Evolutionary conservation across 2,113 vertebrate species (phyloP), one percentile per base, ranked within the genome.

Genomic region (Pelodiscus sinensis): DNA sequence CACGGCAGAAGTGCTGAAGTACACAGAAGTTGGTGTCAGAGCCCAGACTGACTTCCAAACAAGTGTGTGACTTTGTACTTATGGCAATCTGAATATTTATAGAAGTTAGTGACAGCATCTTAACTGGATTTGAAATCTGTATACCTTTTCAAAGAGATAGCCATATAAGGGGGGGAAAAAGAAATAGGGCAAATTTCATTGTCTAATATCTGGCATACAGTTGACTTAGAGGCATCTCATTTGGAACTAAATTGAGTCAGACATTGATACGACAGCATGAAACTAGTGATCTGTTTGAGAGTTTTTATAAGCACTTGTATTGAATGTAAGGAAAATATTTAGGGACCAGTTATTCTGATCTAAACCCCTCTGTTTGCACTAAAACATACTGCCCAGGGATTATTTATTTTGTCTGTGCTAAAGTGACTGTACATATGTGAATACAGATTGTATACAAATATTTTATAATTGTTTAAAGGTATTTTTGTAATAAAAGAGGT

Each of bases 401-500:
- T 68, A 8, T 94, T 97, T 95, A 95, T 95, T 93, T 90, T 87
- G 44, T 68, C 95, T 95, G 94, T 95, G 84, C 96, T 55, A 2
- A 86, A 14, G 86, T 94, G 85, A 79, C 55, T 78, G 2, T 95
- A 73, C 83, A 86, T 94, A 82, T 91, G 38, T 95, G 77, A 91
- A 79, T 96, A 93, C 84, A 88, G 55, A 77, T 3, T 85, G 52
- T 88, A 92, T 95, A 92, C 55, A 79, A 18, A 68, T 93, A 58
- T 88, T 93, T 94, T 78, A 91, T 58, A 81, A 58, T 16, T 24
- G 55, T 4, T 2, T 44, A 44, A 44, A 50, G 62, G 94, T 96
- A 96, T 97, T 97, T 97, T 97, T 96, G 87, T 97, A 96, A 96
- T 95, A 95, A 96, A 97, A 68, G 12, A 87, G 51, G 85, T 79